Evolutionary conservation across 35 echinoderm and acorn worm genomes (phyloP), one percentile per base, ranked within the genome.

Genomic region (Apostichopus parvimensis): DNA sequence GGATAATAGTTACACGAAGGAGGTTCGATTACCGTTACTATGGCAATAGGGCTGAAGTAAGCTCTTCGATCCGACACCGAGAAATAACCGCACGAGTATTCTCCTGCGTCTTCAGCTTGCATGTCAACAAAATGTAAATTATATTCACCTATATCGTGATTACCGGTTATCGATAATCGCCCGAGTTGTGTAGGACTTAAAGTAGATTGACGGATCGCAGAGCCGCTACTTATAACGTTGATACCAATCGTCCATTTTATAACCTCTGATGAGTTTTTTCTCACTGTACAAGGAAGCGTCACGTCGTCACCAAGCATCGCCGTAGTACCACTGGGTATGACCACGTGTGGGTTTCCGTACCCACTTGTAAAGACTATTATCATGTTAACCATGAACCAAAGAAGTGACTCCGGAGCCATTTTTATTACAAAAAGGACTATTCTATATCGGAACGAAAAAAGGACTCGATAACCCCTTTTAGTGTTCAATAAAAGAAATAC

Each of bases 41-140:
- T 21, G 9, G 68, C 86, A 25, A 17, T 53, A 4, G 86, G 86
- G 61, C 60, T 88, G 13, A 88, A 88, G n/a, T 66, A 66, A 25
- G 86, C 86, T 17, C 9, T 64, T 5, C 86, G 62, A 54, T 88
- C 57, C 8, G 22, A 72, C 15, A 88, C 60, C 6, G 86, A 88
- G n/a, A 88, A 88, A 73, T 88, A 88, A 10, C 86, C 86, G 64
- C 86, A 88, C 5, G 60, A 54, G 25, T 88, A 88, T 25, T 88
- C 57, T 13, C 61, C 86, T 3, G 86, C 61, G n/a, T 88, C 86
- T 21, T 88, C 86, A 8, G 86, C 13, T 18, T 88, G 86, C 12
- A 88, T 22, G 62, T 88, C 28, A 4, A 12, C 17, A 54, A 88
- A 54, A 57, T 72, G 58, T 54, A 88, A 73, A 54, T 73, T 88